Evolutionary conservation across 2,888 invertebrate species (phyloP).

Genomic region (Conchocele bisecta): DNA sequence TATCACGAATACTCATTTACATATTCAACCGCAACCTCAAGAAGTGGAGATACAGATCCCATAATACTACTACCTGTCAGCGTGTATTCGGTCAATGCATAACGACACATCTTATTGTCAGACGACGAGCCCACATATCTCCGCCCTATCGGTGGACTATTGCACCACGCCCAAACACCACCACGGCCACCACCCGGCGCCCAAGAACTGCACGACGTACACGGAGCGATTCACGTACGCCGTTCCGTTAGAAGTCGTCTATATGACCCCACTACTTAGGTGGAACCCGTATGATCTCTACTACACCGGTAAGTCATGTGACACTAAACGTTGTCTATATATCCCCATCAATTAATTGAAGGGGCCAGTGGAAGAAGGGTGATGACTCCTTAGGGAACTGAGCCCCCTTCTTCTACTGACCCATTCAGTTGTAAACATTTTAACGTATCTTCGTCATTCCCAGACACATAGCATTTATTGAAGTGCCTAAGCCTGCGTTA

Average conservation of each 20-base stretch:
- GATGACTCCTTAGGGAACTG: no score
- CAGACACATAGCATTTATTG: no score
- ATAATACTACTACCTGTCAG: no score
- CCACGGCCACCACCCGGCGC: slow-evolving; percentile 8
- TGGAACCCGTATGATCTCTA: slow-evolving; percentile 75
- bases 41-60: no score
- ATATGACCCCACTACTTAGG: slow-evolving; percentile 69
- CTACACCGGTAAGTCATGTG: slow-evolving; percentile 32
- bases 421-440: no score
- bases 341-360: background rate
- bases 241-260: slow-evolving; percentile 75
- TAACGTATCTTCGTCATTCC: no score
- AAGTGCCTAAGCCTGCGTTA: no score
- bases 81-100: no score
- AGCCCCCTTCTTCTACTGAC: no score
- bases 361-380: background rate
- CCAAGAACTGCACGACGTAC: slow-evolving; percentile 32
- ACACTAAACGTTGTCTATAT: background rate
- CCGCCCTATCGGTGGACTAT: slow-evolving; percentile 26
- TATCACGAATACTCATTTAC: no score
- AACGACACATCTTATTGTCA: slow-evolving; percentile 2
- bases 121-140: slow-evolving; percentile 52
- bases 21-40: no score
- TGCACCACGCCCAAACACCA: slow-evolving; percentile 3
- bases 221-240: slow-evolving; percentile 67